Base-by-base conservation (phyloP, 2,888 invertebrate genomes). In the Clitarchus hookeri region DNA sequence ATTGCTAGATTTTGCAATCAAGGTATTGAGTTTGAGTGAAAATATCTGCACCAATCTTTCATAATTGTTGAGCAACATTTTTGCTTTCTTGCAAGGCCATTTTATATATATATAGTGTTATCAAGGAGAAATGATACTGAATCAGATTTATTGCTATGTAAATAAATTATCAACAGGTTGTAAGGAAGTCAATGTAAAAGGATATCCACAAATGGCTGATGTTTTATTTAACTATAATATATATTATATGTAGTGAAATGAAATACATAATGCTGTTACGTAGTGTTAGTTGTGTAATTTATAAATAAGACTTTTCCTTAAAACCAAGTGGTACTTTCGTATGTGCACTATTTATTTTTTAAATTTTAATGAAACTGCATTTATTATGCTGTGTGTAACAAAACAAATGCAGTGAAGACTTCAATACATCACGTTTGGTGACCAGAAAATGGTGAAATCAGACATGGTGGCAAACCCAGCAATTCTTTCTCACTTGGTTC, bases 291-390 rank as follows among this genome's bases (percentile, higher is more conserved):
- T 85, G 54, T 86, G 86, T 88, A 88, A 86, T 88, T 87, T 86
- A 87, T 87, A 87, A 87, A 87, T 84, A 87, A 86, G 85, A 84
- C 84, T 85, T 85, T 84, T 87, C 86, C 86, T 85, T 54, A 84
- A 84, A 88, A 87, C 84, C 65, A 84, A 86, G 87, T 87, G 87
- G 86, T 86, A 84, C 84, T 87, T 86, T 87, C 86, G 87, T 87
- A 86, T 88, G 87, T 86, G 87, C 87, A 87, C 86, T 88, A 87
- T 88, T 88, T 88, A 88, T 88, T 88, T 88, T 80, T 87, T 87
- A 83, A 87, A 87, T 84, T 83, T 88, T 84, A 87, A 86, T 84
- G 85, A 82, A 84, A 88, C 87, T 87, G 88, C 88, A 88, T 88
- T 88, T 88, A 88, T 83, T 79, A 80, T 78, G 79, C 86, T 82